These are phyloP conservation scores for Ylistrum balloti DNA, from an alignment of 1,140 invertebrate genomes.

Conservation along the genomic window DNA sequence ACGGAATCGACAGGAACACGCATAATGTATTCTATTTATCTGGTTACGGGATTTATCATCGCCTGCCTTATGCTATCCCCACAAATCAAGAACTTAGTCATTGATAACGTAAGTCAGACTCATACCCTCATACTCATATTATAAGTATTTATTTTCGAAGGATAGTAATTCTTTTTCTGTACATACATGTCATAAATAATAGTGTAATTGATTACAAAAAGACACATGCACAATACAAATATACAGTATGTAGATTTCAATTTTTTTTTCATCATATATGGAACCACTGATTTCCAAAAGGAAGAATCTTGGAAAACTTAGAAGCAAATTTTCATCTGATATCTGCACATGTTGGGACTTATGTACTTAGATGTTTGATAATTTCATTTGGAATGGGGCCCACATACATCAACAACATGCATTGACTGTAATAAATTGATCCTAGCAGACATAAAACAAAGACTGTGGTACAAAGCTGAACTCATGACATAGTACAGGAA, in stretches of 20 bases:
- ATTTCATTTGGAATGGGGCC: too few relatives aligned
- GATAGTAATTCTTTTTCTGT: not conserved
- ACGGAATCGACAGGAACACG: slow-evolving; percentile 83
- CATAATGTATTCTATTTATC: slow-evolving; percentile 82
- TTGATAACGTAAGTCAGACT: slow-evolving; percentile 78
- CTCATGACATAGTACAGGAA: not conserved
- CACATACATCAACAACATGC: too few relatives aligned
- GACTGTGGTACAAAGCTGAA: not conserved
- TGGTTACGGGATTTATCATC: slow-evolving; percentile 80
- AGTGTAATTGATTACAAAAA: not conserved
- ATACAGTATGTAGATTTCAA: not conserved
- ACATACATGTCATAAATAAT: not conserved
- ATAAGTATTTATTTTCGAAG: too few relatives aligned
- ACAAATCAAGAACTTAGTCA: slow-evolving; percentile 73
- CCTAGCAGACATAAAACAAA: not conserved
- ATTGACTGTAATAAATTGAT: not conserved
- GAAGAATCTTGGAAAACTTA: too few relatives aligned
- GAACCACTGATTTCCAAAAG: too few relatives aligned
- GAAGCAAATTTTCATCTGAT: too few relatives aligned
- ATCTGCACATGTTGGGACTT: too few relatives aligned
- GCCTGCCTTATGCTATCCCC: slow-evolving; percentile 83
- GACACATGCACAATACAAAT: not conserved
- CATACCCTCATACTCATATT: too few relatives aligned
- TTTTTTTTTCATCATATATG: too few relatives aligned
- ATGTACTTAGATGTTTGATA: too few relatives aligned